These are phyloP conservation scores for Ylistrum balloti DNA, from an alignment of 1,140 invertebrate species.

Conservation along the genomic window DNA sequence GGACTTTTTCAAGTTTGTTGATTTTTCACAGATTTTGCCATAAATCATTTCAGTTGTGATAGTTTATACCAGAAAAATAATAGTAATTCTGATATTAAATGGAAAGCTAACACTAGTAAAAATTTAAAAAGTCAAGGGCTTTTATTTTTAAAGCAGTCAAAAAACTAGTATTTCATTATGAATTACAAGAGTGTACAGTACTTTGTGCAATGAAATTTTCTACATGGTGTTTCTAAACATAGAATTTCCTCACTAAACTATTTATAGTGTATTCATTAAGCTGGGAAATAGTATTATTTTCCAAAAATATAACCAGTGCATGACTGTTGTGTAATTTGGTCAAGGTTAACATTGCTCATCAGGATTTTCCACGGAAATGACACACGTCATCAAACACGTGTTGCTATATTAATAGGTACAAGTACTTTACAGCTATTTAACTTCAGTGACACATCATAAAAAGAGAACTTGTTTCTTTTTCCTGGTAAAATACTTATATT, in stretches of 20 bases:
- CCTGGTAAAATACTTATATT: background rate
- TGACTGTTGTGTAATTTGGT: background rate
- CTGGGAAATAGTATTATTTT: background rate
- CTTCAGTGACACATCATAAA: background rate
- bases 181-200: too few relatives aligned
- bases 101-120: too few relatives aligned
- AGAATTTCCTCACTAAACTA: background rate
- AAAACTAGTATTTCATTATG: too few relatives aligned
- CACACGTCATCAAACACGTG: background rate
- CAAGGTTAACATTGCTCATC: background rate
- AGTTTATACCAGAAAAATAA: too few relatives aligned
- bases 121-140: too few relatives aligned
- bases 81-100: too few relatives aligned
- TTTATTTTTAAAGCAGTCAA: too few relatives aligned
- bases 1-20: too few relatives aligned
- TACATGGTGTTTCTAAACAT: too few relatives aligned
- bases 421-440: background rate
- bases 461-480: background rate
- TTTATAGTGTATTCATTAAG: background rate
- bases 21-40: too few relatives aligned
- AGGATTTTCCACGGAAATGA: conserved; percentile 8
- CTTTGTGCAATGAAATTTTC: too few relatives aligned
- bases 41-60: too few relatives aligned
- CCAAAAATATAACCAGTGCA: background rate
- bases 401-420: background rate